Conservation (phyloP, 1,140 invertebrate genomes). For the Drosophila baimaii region DNA sequence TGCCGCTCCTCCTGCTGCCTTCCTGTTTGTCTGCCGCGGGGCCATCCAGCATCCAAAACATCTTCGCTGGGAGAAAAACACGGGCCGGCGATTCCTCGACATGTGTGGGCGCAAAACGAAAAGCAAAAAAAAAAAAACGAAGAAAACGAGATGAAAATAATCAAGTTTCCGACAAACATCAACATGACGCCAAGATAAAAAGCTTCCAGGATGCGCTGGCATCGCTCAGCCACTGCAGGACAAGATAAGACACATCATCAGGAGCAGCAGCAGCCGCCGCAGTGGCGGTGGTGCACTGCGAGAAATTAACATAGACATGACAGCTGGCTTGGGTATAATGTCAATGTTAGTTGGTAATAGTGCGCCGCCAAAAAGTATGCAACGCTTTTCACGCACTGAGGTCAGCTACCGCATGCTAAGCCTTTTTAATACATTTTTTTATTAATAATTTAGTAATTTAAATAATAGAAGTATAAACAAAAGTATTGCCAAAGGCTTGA, state of each 20-base stretch:
- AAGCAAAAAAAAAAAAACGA: slow-evolving; percentile 25
- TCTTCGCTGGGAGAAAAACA: slow-evolving; percentile 42
- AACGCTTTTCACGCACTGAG: too few relatives aligned
- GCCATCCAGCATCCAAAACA: slow-evolving; percentile 67
- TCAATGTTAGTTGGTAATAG: too few relatives aligned
- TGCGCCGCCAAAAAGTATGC: not conserved
- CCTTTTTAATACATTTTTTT: too few relatives aligned
- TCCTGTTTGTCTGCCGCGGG: slow-evolving; percentile 68
- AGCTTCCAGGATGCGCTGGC: slow-evolving; percentile 73
- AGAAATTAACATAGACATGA: not conserved
- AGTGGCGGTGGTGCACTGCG: slow-evolving; percentile 12
- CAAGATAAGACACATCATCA: slow-evolving; percentile 79
- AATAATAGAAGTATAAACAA: too few relatives aligned
- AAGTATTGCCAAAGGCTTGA: too few relatives aligned
- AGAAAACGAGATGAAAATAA: slow-evolving; percentile 71
- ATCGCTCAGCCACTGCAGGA: slow-evolving; percentile 68
- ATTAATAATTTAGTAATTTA: too few relatives aligned
- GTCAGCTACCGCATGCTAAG: too few relatives aligned
- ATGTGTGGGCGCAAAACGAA: slow-evolving; percentile 48
- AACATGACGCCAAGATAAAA: slow-evolving; percentile 83
- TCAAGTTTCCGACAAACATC: slow-evolving; percentile 83
- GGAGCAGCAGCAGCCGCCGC: slow-evolving; percentile 28
- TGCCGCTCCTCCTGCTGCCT: slow-evolving; percentile 21
- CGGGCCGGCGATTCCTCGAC: slow-evolving; percentile 48
- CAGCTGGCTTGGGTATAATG: not conserved